Evolutionary conservation across 2,888 invertebrate species (phyloP).

Genomic region (Priocnemis perturbator): DNA sequence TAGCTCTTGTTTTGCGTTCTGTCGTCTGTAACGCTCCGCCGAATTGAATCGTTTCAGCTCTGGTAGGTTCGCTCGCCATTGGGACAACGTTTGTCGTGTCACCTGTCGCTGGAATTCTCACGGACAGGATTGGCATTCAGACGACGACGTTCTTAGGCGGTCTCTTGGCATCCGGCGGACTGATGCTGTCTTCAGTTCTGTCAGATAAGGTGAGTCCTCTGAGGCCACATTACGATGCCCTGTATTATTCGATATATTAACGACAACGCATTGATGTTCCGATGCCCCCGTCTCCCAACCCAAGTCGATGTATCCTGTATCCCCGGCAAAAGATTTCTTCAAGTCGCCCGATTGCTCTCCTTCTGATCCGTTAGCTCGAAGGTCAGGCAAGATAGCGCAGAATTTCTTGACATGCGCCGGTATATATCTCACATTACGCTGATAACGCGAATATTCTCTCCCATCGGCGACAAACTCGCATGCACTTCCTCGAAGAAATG

Average conservation of each 20-base stretch:
- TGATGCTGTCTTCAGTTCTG: conserved; percentile 88
- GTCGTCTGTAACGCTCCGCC: neutral
- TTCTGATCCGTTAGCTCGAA: too few species aligned
- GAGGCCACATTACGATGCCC: neutral
- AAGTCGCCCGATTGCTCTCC: neutral
- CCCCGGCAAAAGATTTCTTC: neutral
- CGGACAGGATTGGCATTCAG: conserved; percentile 90
- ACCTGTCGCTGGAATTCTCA: conserved; percentile 90
- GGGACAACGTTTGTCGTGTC: conserved; percentile 93
- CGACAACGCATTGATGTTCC: too few species aligned
- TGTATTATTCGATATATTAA: too few species aligned
- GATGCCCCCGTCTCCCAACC: neutral
- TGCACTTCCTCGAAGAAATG: too few species aligned
- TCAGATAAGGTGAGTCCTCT: conserved; percentile 73
- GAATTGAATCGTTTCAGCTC: conserved; percentile 78
- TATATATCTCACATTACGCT: too few species aligned
- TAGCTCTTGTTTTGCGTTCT: too few species aligned
- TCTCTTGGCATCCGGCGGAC: conserved; percentile 84
- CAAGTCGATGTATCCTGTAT: neutral
- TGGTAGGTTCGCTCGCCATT: conserved; percentile 91
- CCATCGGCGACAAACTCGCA: too few species aligned
- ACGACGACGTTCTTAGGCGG: conserved; percentile 90
- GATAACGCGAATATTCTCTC: too few species aligned
- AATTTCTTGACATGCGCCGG: too few species aligned
- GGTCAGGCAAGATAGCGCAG: too few species aligned